Conservation (phyloP, 2,888 invertebrate genomes). For the Aelia acuminata region DNA sequence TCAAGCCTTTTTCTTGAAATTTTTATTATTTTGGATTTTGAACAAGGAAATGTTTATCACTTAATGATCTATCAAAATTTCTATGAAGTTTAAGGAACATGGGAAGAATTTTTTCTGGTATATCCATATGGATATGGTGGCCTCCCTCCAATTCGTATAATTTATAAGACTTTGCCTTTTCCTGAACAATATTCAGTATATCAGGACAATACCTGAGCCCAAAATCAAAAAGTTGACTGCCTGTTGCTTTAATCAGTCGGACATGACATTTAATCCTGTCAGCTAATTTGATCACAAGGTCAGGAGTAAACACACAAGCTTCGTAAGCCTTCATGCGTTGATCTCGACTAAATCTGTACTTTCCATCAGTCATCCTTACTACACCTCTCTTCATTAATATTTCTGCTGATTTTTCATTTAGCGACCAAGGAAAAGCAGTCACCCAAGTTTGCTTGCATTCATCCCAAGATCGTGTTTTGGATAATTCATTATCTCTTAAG, state of each 20-base stretch:
- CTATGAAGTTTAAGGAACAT: constrained; percentile 67
- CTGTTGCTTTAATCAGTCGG: constrained; percentile 75
- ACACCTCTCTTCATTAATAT: constrained; percentile 72
- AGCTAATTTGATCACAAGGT: constrained; percentile 56
- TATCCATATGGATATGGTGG: constrained; percentile 83
- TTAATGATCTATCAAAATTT: no score
- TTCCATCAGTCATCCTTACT: constrained; percentile 73
- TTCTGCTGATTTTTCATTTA: constrained; percentile 73
- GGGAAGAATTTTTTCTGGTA: constrained; percentile 73
- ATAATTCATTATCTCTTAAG: constrained; percentile 59
- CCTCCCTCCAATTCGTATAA: constrained; percentile 77
- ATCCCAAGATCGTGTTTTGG: constrained; percentile 63
- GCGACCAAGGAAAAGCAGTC: constrained; percentile 74
- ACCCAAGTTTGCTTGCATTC: constrained; percentile 71
- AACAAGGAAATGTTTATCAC: no score
- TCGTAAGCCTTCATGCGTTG: constrained; percentile 73
- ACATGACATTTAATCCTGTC: constrained; percentile 75
- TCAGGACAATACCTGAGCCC: constrained; percentile 67
- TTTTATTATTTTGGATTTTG: no score
- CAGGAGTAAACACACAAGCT: constrained; percentile 52
- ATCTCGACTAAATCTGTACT: constrained; percentile 78
- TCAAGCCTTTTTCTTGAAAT: no score
- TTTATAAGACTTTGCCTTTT: constrained; percentile 74
- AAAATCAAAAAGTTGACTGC: constrained; percentile 72
- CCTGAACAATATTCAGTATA: constrained; percentile 73